A percentile compares a stretch with the other conserved stretches of the same genome.
These are phyloP conservation scores for Rhabdomys pumilio DNA, from an alignment of 2,797 vertebrate species.

Conservation along the genomic window DNA sequence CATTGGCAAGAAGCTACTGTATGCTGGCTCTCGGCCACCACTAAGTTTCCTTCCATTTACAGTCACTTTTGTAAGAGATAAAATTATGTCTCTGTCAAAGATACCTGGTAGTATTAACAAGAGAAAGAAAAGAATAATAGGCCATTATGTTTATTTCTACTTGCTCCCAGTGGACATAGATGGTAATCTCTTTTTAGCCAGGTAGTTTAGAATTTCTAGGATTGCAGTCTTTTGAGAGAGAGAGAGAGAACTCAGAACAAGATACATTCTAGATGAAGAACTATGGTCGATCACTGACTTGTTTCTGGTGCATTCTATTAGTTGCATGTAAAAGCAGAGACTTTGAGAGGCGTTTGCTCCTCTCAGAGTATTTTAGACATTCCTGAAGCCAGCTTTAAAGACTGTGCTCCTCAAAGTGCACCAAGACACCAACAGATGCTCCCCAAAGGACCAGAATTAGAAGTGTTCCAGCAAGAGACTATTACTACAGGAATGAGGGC, in stretches of 20 bases:
- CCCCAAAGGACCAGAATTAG: neutral
- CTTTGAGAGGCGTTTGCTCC: neutral
- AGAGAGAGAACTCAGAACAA: conserved; percentile 36
- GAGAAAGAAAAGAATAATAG: neutral
- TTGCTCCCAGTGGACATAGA: conserved; percentile 12
- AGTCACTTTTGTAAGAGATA: conserved; percentile 65
- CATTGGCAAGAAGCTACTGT: conserved; percentile 77
- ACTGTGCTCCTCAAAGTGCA: neutral
- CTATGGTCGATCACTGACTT: neutral
- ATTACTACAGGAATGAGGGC: neutral
- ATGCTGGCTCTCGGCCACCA: conserved; percentile 27
- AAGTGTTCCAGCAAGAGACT: neutral
- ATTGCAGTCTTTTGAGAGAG: too few species aligned
- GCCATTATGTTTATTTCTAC: conserved; percentile 1
- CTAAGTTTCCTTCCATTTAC: conserved; percentile 71
- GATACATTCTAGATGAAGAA: neutral
- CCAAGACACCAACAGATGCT: neutral
- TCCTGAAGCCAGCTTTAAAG: conserved; percentile 52
- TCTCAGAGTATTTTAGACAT: conserved; percentile 43
- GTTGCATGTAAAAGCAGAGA: conserved; percentile 15
- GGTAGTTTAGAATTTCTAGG: conserved; percentile 59
- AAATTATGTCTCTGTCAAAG: conserved; percentile 60
- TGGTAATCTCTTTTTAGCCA: neutral
- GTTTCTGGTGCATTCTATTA: conserved; percentile 5
- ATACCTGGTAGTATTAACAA: conserved; percentile 40